Percentiles rank a stretch among this genome's conserved stretches.
phyloP scores from a whole-genome alignment of 2,113 vertebrate genomes.

The Chaetodon auriga region DNA sequence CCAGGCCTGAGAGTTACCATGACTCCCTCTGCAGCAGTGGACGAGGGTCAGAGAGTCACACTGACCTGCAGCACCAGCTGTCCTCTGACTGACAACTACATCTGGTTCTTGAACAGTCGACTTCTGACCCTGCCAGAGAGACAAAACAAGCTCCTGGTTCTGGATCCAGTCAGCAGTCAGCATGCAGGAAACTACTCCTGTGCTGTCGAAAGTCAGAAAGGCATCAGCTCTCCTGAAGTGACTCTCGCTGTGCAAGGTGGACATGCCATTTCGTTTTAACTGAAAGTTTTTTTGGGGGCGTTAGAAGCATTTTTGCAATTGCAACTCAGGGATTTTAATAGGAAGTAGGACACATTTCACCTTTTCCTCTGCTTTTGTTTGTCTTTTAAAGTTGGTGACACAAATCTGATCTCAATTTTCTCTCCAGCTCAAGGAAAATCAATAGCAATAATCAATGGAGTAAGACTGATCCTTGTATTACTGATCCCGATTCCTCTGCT shows the following conservation, averaged over 20 bases:
- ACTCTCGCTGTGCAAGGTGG: background rate
- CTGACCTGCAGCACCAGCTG: background rate
- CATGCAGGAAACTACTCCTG: background rate
- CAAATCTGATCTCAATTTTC: background rate
- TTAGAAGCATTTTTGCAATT: background rate
- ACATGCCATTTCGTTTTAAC: background rate
- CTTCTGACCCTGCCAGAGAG: background rate
- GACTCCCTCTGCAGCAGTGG: background rate
- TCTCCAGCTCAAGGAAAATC: background rate
- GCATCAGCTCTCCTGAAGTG: background rate
- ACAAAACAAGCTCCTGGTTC: background rate
- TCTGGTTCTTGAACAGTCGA: background rate
- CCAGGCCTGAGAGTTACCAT: background rate
- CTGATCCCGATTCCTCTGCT: background rate
- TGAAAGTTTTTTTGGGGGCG: background rate
- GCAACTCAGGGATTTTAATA: background rate
- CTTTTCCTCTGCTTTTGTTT: background rate
- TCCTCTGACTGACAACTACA: background rate
- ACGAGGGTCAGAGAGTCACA: background rate
- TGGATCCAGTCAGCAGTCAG: background rate
- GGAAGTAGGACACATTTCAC: background rate
- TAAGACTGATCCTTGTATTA: background rate
- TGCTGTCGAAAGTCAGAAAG: background rate
- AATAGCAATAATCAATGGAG: background rate
- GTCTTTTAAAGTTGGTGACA: background rate